These are phyloP conservation scores for Malurus elegans DNA, from an alignment of 2,113 vertebrate species.

Conservation along the genomic window DNA sequence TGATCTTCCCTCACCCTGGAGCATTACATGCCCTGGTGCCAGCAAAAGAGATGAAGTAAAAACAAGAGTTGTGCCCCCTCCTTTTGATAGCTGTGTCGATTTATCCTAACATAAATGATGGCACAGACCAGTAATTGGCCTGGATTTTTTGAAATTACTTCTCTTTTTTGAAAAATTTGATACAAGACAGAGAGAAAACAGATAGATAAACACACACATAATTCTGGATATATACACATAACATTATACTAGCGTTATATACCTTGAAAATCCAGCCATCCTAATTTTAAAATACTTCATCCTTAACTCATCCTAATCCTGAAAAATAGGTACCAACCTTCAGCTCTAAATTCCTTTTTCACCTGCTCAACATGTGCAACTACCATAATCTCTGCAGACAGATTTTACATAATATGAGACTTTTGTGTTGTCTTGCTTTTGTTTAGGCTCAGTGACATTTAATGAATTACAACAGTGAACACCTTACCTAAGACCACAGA, in stretches of 20 bases:
- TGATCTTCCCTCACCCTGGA: background rate
- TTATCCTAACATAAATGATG: background rate
- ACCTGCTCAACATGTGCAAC: background rate
- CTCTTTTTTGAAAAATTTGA: background rate
- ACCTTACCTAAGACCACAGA: background rate
- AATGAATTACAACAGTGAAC: background rate
- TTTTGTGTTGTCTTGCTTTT: background rate
- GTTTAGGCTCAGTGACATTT: background rate
- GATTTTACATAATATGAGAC: background rate
- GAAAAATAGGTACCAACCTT: background rate
- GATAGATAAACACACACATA: background rate
- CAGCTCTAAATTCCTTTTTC: background rate
- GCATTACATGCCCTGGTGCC: fast-evolving
- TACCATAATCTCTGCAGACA: background rate
- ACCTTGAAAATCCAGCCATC: background rate
- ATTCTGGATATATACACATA: background rate
- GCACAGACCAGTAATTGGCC: background rate
- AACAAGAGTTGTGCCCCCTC: background rate
- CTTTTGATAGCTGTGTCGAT: background rate
- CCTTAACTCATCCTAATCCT: background rate
- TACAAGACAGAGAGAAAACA: background rate
- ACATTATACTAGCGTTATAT: background rate
- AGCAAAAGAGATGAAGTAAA: background rate
- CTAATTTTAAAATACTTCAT: background rate
- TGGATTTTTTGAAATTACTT: background rate